Evolutionary conservation across 2,888 invertebrate genomes (phyloP).

Genomic region (Punctoribates punctum): DNA sequence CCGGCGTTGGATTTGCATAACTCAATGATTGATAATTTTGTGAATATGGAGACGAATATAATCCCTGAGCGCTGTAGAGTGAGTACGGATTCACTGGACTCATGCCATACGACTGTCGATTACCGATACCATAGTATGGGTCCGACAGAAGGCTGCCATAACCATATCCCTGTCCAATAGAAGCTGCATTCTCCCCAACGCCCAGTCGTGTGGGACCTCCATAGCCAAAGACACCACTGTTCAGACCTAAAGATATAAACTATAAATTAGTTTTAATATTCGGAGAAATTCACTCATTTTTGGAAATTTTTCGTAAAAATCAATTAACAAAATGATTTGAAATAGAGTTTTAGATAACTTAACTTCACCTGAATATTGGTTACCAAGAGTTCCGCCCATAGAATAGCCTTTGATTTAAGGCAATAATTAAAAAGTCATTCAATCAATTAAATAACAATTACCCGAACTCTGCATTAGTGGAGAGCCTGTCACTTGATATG

Average conservation of each 20-base stretch:
- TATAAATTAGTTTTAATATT: not conserved
- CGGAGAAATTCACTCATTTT: not conserved
- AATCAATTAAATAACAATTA: not conserved
- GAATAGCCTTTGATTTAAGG: not conserved
- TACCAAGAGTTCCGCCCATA: not conserved
- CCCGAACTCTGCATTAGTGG: constrained; percentile 13
- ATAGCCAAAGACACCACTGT: not conserved
- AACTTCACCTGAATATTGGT: constrained; percentile 10
- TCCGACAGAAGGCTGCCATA: not conserved
- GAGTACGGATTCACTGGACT: not conserved
- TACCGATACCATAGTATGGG: constrained; percentile 21
- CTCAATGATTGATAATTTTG: not conserved
- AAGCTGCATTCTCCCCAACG: not conserved
- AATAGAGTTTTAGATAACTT: not conserved
- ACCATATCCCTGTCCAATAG: not conserved
- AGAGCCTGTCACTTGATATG: not conserved
- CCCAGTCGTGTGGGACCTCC: constrained; percentile 4
- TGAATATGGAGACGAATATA: constrained; percentile 2
- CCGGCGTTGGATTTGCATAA: not conserved
- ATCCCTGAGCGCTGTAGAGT: not conserved
- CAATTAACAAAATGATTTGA: not conserved
- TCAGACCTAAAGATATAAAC: not conserved
- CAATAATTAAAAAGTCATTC: too few species aligned
- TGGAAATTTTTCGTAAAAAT: not conserved
- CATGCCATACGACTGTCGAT: not conserved